A percentile compares a stretch with the other conserved stretches of the same genome.
Conservation (phyloP, 1,140 invertebrate species). For the Tetragnatha versicolor region DNA sequence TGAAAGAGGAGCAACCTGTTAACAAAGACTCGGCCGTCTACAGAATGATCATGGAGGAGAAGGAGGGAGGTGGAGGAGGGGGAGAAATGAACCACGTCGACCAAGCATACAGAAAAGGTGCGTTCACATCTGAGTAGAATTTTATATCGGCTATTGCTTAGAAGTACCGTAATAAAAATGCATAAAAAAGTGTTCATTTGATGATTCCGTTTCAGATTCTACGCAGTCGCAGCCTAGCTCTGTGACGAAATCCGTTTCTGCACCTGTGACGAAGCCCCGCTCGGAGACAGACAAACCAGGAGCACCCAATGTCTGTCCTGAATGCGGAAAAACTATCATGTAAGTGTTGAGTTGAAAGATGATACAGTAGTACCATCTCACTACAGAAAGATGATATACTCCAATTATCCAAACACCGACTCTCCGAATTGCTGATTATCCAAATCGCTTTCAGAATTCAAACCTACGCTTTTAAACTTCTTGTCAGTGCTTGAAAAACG, state of each 20-base stretch:
- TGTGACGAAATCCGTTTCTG: constrained; percentile 73
- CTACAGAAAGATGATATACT: no score
- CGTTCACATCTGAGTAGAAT: neutral
- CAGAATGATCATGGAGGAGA: constrained; percentile 89
- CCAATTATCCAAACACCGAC: no score
- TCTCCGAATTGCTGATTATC: no score
- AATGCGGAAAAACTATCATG: constrained; percentile 92
- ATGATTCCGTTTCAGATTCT: constrained; percentile 19
- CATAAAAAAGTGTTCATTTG: neutral
- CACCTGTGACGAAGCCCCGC: constrained; percentile 72
- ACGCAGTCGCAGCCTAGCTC: constrained; percentile 66
- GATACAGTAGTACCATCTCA: no score
- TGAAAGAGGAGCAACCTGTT: constrained; percentile 79
- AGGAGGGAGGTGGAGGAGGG: constrained; percentile 61
- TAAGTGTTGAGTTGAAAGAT: constrained; percentile 76
- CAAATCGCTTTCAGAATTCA: no score
- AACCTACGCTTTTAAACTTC: no score
- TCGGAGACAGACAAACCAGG: constrained; percentile 60
- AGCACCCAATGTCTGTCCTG: constrained; percentile 87
- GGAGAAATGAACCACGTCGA: constrained; percentile 32
- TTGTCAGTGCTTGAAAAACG: no score
- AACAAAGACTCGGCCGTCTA: constrained; percentile 79
- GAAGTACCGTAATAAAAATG: neutral
- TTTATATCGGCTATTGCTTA: no score
- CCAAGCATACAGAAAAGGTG: constrained; percentile 41